Evolutionary conservation across 2,888 invertebrate genomes (phyloP).

Genomic region (Smittia aterrima): DNA sequence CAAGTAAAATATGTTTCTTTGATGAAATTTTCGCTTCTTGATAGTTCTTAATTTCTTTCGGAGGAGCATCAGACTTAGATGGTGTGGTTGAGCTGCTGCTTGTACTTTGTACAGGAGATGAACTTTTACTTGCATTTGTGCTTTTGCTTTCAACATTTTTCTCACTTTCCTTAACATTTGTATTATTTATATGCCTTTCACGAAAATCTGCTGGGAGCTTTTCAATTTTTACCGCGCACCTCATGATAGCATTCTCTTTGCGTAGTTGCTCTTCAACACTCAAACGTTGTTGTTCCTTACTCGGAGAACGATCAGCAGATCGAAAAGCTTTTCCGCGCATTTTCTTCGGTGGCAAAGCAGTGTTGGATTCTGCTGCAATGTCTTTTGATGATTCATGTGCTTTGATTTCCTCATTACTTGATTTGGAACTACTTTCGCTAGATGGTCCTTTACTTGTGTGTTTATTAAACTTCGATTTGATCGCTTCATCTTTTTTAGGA

Average conservation of each 20-base stretch:
- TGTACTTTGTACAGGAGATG: not conserved
- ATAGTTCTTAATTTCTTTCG: conserved; percentile 39
- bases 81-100: not conserved
- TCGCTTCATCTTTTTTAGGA: conserved; percentile 44
- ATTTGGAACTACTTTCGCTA: not conserved
- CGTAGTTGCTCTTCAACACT: conserved; percentile 28
- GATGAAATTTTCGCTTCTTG: conserved; percentile 40
- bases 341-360: conserved; percentile 2
- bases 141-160: not conserved
- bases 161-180: not conserved
- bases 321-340: not conserved
- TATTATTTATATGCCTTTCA: not conserved
- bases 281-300: conserved; percentile 10
- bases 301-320: not conserved
- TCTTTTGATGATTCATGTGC: not conserved
- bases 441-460: conserved; percentile 24
- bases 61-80: not conserved
- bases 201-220: conserved; percentile 30
- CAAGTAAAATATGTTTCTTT: conserved; percentile 35
- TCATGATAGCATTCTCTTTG: conserved; percentile 31
- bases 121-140: not conserved
- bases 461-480: conserved; percentile 43
- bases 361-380: not conserved
- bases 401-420: not conserved
- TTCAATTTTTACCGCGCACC: conserved; percentile 38